Conservation (phyloP, 2,797 vertebrate genomes). For the Eulemur rubriventer region DNA sequence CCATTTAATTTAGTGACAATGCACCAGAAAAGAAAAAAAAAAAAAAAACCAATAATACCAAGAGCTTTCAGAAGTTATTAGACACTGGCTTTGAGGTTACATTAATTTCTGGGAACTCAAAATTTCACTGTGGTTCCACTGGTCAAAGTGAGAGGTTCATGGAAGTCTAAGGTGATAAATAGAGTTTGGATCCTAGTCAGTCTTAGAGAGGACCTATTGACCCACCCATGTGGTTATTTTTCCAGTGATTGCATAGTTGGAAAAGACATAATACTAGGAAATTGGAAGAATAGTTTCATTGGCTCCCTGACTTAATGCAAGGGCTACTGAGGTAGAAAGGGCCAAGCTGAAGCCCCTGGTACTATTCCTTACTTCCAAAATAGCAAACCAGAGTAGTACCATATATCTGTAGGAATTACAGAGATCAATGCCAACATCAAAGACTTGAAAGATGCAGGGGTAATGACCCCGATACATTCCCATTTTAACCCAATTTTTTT, state of each 20-base stretch:
- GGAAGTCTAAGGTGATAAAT: neutral
- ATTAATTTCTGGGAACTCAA: neutral
- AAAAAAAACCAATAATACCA: neutral
- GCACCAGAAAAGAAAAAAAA: neutral
- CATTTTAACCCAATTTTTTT: neutral
- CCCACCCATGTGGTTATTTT: neutral
- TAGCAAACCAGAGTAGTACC: neutral
- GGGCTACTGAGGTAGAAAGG: neutral
- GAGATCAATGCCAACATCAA: neutral
- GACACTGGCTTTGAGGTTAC: neutral
- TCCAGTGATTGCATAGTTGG: neutral
- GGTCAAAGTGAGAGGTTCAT: neutral
- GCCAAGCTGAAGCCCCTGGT: neutral
- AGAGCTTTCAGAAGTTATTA: neutral
- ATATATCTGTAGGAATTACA: neutral
- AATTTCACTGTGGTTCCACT: neutral
- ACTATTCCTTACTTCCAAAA: neutral
- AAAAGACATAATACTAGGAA: neutral
- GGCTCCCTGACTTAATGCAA: neutral
- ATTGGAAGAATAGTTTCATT: neutral
- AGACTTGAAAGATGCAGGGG: neutral
- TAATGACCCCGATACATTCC: neutral
- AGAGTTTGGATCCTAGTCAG: neutral
- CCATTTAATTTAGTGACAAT: neutral
- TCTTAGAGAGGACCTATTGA: neutral